These are phyloP conservation scores for Drosophila sp. DNA, from an alignment of 1,140 invertebrate genomes.

Conservation along the genomic window DNA sequence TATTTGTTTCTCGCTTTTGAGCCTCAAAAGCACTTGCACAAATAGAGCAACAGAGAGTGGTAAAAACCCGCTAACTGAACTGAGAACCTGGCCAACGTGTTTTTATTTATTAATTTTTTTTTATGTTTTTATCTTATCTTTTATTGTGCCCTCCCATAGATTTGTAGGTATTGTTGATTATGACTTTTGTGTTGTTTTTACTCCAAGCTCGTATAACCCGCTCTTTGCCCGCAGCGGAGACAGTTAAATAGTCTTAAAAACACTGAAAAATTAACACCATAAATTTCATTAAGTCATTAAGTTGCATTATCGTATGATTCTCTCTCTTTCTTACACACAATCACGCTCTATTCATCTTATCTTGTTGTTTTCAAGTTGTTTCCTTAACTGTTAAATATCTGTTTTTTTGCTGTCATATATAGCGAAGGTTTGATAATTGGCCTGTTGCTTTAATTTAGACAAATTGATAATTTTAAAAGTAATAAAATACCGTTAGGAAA, in stretches of 20 bases:
- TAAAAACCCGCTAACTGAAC: slow-evolving; percentile 56
- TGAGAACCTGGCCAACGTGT: slow-evolving; percentile 37
- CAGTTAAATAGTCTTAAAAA: slow-evolving; percentile 55
- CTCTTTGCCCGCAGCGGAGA: slow-evolving; percentile 11
- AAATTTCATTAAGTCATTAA: slow-evolving; percentile 80
- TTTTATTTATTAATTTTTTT: slow-evolving; percentile 25
- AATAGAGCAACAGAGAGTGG: slow-evolving; percentile 50
- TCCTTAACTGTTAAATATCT: slow-evolving; percentile 36
- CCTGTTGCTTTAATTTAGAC: slow-evolving; percentile 9
- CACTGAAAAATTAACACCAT: slow-evolving; percentile 49
- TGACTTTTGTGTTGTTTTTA: slow-evolving; percentile 52
- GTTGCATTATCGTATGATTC: slow-evolving; percentile 52
- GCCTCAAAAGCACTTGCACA: slow-evolving; percentile 66
- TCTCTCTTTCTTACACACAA: slow-evolving; percentile 6
- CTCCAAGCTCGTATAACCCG: slow-evolving; percentile 23
- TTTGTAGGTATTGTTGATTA: slow-evolving; percentile 37
- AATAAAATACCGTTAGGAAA: neutral
- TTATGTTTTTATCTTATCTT: slow-evolving; percentile 67
- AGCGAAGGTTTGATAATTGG: slow-evolving; percentile 39
- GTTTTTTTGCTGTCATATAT: slow-evolving; percentile 48
- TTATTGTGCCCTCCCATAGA: slow-evolving; percentile 33
- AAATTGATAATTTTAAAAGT: slow-evolving; percentile 18
- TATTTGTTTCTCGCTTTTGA: slow-evolving; percentile 39
- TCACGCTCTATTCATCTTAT: slow-evolving; percentile 40
- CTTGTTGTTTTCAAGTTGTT: slow-evolving; percentile 61